Evolutionary conservation across 2,797 vertebrate species (phyloP).

Genomic region (Urophycis tenuis): DNA sequence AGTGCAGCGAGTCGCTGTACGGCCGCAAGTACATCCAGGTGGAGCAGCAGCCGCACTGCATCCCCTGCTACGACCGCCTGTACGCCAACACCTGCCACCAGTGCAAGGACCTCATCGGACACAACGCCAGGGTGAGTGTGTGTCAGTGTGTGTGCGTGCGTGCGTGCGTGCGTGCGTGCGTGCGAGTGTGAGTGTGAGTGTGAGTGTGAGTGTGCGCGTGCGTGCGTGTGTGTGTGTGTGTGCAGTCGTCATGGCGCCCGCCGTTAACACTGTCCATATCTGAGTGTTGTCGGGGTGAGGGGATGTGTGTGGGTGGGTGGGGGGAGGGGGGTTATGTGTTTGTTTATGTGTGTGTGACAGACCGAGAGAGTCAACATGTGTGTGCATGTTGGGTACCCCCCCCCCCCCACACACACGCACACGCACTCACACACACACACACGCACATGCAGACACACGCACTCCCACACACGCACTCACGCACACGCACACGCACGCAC

Average conservation of each 20-base stretch:
- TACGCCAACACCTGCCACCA: slow-evolving; percentile 88
- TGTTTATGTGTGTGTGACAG: background rate
- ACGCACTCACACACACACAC: background rate
- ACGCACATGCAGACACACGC: background rate
- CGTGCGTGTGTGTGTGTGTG: too few species aligned
- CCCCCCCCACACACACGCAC: background rate
- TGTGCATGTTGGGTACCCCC: too few species aligned
- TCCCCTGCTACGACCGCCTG: slow-evolving; percentile 87
- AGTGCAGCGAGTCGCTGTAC: slow-evolving; percentile 86
- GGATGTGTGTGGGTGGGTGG: too few species aligned
- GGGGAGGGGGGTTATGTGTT: background rate
- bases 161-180: too few species aligned
- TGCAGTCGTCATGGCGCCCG: too few species aligned
- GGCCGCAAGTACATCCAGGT: slow-evolving; percentile 90
- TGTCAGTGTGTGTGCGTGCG: too few species aligned
- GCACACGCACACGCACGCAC: background rate
- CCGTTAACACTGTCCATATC: too few species aligned
- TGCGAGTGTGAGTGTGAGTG: too few species aligned
- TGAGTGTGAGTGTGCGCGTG: too few species aligned
- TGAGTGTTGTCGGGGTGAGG: too few species aligned
- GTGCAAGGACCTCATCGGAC: slow-evolving; percentile 86
- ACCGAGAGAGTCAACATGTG: too few species aligned
- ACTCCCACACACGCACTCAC: background rate
- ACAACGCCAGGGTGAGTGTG: slow-evolving; percentile 35
- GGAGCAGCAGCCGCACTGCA: slow-evolving; percentile 83